phyloP scores from a whole-genome alignment of 2,888 invertebrate genomes.

The Dynastes grantii region DNA sequence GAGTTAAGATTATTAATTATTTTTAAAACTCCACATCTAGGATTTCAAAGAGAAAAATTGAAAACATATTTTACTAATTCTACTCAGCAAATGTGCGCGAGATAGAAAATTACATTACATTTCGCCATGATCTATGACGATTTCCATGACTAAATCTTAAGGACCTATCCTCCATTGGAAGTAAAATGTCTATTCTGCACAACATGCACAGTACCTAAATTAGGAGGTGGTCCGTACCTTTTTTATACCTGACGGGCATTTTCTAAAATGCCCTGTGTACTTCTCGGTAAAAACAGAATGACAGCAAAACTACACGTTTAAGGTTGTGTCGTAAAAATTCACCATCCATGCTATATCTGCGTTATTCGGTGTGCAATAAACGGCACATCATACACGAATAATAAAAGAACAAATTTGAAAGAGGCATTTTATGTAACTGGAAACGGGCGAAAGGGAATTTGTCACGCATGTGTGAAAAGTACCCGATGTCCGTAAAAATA shows the following conservation, averaged over 20 bases:
- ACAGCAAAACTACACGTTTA: conserved; percentile 13
- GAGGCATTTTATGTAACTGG: not conserved
- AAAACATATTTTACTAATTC: too few relatives aligned
- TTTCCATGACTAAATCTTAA: too few relatives aligned
- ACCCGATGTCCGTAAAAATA: not conserved
- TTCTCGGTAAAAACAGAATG: conserved; percentile 21
- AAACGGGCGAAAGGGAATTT: not conserved
- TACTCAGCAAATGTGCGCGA: too few relatives aligned
- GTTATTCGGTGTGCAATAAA: not conserved
- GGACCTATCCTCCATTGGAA: not conserved
- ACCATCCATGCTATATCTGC: not conserved
- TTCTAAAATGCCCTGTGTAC: not conserved
- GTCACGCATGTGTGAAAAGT: conserved; percentile 7
- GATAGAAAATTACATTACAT: too few relatives aligned
- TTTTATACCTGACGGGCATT: conserved; percentile 31
- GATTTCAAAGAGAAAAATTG: too few relatives aligned
- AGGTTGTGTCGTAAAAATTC: conserved; percentile 5
- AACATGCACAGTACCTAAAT: not conserved
- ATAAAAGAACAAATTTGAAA: not conserved
- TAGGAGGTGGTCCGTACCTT: conserved; percentile 11
- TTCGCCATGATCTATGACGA: too few relatives aligned
- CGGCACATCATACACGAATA: not conserved
- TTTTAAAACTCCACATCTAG: not conserved
- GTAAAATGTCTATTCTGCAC: not conserved
- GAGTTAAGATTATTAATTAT: not conserved